Conservation (phyloP, 2,113 vertebrate genomes). For the Aptenodytes patagonicus region DNA sequence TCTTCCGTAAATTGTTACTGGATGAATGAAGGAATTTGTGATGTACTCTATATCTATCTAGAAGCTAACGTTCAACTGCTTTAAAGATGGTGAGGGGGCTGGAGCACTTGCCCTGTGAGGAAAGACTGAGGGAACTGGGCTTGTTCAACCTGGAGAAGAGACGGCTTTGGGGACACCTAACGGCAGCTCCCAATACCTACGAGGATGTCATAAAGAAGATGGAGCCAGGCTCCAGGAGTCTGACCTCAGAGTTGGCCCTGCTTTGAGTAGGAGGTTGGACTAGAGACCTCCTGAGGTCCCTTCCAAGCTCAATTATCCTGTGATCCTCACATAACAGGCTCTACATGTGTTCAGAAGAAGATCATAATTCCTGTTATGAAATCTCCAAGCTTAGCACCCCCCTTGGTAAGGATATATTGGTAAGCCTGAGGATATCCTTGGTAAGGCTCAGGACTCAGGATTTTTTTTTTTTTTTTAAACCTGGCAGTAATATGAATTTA, state of each 20-base stretch:
- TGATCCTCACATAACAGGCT: background rate
- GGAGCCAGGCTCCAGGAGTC: background rate
- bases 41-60: background rate
- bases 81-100: background rate
- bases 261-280: background rate
- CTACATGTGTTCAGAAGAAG: background rate
- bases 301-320: background rate
- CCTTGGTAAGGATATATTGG: background rate
- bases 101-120: background rate
- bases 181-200: background rate
- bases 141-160: background rate
- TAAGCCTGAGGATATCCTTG: no score
- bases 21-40: background rate
- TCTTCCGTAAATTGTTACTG: background rate
- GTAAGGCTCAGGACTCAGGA: background rate
- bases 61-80: background rate
- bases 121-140: background rate
- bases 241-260: background rate
- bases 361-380: background rate
- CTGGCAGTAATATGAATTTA: background rate
- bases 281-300: background rate
- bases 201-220: background rate
- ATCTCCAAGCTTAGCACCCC: background rate
- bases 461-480: background rate
- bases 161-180: background rate